These are phyloP conservation scores for Stratiomys singularior DNA, from an alignment of 2,888 invertebrate genomes.

Conservation along the genomic window DNA sequence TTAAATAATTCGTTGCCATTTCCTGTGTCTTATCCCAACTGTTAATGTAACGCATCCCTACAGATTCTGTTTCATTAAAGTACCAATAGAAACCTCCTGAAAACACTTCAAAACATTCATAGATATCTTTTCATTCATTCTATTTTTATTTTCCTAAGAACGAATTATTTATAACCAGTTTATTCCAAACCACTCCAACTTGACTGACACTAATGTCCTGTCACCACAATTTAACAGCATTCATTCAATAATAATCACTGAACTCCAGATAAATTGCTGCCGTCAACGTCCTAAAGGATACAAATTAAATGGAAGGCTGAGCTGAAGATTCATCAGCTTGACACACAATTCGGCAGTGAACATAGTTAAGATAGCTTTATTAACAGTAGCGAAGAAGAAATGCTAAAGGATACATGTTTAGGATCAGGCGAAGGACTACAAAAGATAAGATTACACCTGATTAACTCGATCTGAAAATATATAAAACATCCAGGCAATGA, in stretches of 20 bases:
- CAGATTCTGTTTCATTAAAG: too few species aligned
- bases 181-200: not conserved
- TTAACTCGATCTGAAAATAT: conserved; percentile 28
- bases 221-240: not conserved
- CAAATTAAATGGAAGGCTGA: conserved; percentile 6
- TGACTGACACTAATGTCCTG: not conserved
- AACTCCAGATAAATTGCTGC: not conserved
- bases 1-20: too few species aligned
- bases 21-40: too few species aligned
- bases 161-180: not conserved
- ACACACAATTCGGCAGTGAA: not conserved
- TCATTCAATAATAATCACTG: not conserved
- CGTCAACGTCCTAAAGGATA: not conserved
- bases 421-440: not conserved
- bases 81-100: too few species aligned
- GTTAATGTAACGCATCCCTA: too few species aligned
- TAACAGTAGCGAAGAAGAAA: not conserved
- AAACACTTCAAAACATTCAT: too few species aligned
- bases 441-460: conserved; percentile 41
- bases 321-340: not conserved
- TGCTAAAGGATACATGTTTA: not conserved
- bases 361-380: conserved; percentile 13
- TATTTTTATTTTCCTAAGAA: not conserved
- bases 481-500: not conserved
- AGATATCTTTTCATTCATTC: too few species aligned